A percentile compares a stretch with the other conserved stretches of the same genome.
These are phyloP conservation scores for Ptilorrhoa leucosticta DNA, from an alignment of 2,113 vertebrate species.

Conservation along the genomic window DNA sequence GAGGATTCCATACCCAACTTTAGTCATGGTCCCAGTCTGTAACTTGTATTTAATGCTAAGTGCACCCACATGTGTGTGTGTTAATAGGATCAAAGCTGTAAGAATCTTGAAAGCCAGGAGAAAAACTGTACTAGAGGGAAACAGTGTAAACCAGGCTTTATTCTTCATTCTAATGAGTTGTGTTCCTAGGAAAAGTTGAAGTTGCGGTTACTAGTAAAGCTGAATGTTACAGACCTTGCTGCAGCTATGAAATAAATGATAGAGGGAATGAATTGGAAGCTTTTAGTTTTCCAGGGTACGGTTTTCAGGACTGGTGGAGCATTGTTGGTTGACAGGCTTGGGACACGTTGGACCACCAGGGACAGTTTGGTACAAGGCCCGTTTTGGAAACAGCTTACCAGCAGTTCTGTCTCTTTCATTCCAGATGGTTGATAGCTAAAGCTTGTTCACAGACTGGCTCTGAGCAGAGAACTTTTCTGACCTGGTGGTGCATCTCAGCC, in stretches of 20 bases:
- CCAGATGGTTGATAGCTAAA: background rate
- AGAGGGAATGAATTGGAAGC: background rate
- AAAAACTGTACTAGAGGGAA: background rate
- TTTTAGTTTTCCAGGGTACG: background rate
- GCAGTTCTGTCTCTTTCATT: background rate
- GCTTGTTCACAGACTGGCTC: background rate
- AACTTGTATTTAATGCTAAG: background rate
- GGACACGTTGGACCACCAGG: rapidly evolving
- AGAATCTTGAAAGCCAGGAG: background rate
- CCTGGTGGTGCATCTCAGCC: background rate
- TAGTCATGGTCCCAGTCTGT: background rate
- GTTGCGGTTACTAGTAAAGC: background rate
- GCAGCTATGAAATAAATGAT: background rate
- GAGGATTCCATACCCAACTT: background rate
- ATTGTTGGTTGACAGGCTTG: background rate
- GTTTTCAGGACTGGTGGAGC: background rate
- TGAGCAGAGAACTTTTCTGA: background rate
- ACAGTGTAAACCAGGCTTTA: background rate
- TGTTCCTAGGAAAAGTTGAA: background rate
- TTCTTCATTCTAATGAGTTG: background rate
- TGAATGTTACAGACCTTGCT: background rate
- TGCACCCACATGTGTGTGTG: rapidly evolving
- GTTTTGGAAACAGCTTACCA: background rate
- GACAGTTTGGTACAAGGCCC: background rate
- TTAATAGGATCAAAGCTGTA: background rate